A percentile compares a stretch with the other conserved stretches of the same genome.
phyloP scores from a whole-genome alignment of 2,113 vertebrate genomes.

The Andinoacara biseriatus region DNA sequence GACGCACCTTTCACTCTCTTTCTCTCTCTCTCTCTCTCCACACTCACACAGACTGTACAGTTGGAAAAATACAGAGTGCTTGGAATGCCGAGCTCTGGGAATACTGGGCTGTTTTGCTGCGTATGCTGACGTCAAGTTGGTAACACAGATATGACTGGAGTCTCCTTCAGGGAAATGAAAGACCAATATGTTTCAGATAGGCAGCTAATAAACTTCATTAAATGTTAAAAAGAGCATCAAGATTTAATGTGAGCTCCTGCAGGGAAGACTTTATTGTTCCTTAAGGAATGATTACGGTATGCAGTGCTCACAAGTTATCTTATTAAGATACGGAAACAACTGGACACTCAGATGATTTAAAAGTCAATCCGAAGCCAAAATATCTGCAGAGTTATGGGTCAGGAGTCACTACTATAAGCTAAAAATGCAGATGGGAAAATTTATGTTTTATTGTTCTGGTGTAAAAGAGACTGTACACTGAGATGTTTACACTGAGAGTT shows the following conservation, averaged over 20 bases:
- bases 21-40: neutral
- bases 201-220: neutral
- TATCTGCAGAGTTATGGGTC: too few species aligned
- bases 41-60: neutral
- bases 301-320: neutral
- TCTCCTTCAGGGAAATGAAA: neutral
- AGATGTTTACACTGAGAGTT: too few species aligned
- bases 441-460: neutral
- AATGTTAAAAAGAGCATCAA: neutral
- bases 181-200: neutral
- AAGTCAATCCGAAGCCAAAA: too few species aligned
- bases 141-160: neutral
- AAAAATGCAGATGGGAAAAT: neutral
- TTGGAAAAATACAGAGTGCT: neutral
- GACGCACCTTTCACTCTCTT: neutral
- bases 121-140: conserved; percentile 13
- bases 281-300: neutral
- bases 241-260: neutral
- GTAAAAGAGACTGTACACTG: neutral
- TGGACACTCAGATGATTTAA: neutral
- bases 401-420: too few species aligned
- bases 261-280: neutral
- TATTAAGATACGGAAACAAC: neutral
- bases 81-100: conserved; percentile 9
- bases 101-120: neutral